Evolutionary conservation across 2,797 vertebrate genomes (phyloP).

Genomic region (Cirrhinus mrigala): DNA sequence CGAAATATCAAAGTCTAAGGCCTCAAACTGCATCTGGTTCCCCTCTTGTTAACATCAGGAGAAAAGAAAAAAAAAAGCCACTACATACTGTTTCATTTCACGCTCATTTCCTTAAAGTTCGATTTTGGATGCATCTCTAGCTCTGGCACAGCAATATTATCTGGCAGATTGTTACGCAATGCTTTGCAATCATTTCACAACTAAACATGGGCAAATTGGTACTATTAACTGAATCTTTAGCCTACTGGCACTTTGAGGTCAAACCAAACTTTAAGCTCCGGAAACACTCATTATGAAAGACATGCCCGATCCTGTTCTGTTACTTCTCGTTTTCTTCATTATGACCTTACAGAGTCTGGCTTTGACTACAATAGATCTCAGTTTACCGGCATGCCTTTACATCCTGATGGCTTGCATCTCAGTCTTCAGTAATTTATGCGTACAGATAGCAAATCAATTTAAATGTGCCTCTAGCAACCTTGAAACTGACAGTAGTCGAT

Average conservation of each 20-base stretch:
- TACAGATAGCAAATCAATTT: constrained; percentile 23
- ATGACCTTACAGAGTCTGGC: background rate
- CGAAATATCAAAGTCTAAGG: constrained; percentile 30
- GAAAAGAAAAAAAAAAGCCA: constrained; percentile 24
- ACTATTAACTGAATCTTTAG: constrained; percentile 60
- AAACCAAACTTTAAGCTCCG: background rate
- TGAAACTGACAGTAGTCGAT: background rate
- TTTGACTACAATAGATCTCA: constrained; percentile 2
- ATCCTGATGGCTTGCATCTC: constrained; percentile 16
- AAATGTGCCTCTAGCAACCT: constrained; percentile 6
- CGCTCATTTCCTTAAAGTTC: constrained; percentile 48
- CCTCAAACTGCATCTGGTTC: constrained; percentile 43
- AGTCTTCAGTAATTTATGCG: constrained; percentile 20
- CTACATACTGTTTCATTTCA: constrained; percentile 42
- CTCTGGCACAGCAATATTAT: constrained; percentile 37
- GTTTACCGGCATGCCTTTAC: background rate
- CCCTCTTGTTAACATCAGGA: constrained; percentile 35
- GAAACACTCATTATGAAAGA: constrained; percentile 5
- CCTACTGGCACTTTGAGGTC: constrained; percentile 31
- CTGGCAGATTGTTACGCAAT: constrained; percentile 52
- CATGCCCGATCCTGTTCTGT: background rate
- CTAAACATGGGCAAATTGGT: constrained; percentile 60
- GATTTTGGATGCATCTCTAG: constrained; percentile 38
- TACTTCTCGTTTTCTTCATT: constrained; percentile 12
- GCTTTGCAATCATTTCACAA: constrained; percentile 62